Base-by-base conservation (phyloP, 2,113 vertebrate species). In the Paramormyrops kingsleyae region DNA sequence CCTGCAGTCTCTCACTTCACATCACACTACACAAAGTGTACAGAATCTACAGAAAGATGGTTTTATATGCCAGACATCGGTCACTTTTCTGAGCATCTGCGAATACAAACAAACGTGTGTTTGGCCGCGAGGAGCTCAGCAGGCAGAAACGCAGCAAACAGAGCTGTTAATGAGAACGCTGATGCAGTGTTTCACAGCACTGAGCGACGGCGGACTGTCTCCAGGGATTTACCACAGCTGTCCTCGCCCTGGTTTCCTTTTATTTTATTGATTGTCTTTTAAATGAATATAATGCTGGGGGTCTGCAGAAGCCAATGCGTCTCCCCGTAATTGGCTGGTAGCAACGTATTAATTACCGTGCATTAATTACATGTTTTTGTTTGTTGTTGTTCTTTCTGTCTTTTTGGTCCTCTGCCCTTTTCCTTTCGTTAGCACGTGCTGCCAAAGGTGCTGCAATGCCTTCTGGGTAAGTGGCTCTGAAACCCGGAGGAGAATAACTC, bases 381-480 rank as follows among this genome's bases (percentile, higher is more conserved):
- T 50, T 44, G 87, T 46, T 42, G 21, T 3, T 87, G 90, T 93
- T 52, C 66, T 83, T 66, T 27, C 89, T 89, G 90, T 42, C 42
- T 46, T 85, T 93, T 7, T 31, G 89, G 21, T 93, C 3, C 88
- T 91, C 90, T 90, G 87, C 66, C 89, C 91, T 91, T 90, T 92
- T 91, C 44, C 90, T 80, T 80, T 92, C 89, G 31, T 77, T 77
- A 39, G 92, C 91, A 89, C 56, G 91, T 59, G 44, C 85, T 90
- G 90, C 92, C 92, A 91, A 90, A 74, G n/a, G 90, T 90, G 94
- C 88, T 89, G 90, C 93, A 91, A 66, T 88, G 91, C 92, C 91
- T 93, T 53, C 83, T 93, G 93, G 93, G 92, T 92, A 93, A 91
- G 91, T 91, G 87, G 56, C 84, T 89, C 62, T 27, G 50, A 93